Conservation (phyloP, 2,797 vertebrate genomes). For the Dallia pectoralis region DNA sequence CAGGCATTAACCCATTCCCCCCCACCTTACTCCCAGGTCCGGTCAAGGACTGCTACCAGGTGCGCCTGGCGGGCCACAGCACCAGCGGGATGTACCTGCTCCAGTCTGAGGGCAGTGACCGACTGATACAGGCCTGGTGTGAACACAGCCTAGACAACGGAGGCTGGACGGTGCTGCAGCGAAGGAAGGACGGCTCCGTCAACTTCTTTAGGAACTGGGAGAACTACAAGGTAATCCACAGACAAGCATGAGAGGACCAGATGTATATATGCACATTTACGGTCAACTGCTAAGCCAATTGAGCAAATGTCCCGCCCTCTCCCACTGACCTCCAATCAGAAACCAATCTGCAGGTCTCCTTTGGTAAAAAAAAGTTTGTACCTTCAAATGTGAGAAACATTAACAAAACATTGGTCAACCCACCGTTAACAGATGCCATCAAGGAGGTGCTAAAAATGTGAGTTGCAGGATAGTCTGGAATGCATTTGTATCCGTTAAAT, state of each 20-base stretch:
- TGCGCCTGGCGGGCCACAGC: conserved; percentile 86
- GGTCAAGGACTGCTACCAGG: conserved; percentile 92
- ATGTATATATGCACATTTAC: neutral
- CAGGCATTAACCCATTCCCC: neutral
- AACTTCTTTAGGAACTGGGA: conserved; percentile 99
- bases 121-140: conserved; percentile 91
- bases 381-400: too few relatives aligned
- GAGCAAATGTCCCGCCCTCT: neutral
- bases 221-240: conserved; percentile 86
- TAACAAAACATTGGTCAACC: too few relatives aligned
- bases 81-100: conserved; percentile 95
- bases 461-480: too few relatives aligned
- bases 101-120: conserved; percentile 81
- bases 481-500: too few relatives aligned
- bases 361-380: too few relatives aligned
- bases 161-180: conserved; percentile 97
- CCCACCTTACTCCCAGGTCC: conserved; percentile 75
- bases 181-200: conserved; percentile 90
- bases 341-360: too few relatives aligned
- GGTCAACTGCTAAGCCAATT: neutral
- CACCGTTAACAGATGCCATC: too few relatives aligned
- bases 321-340: neutral
- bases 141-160: conserved; percentile 94
- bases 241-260: neutral
- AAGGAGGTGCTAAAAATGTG: too few relatives aligned